These are phyloP conservation scores for Simalia tracyae DNA, from an alignment of 2,797 vertebrate genomes.

Conservation along the genomic window DNA sequence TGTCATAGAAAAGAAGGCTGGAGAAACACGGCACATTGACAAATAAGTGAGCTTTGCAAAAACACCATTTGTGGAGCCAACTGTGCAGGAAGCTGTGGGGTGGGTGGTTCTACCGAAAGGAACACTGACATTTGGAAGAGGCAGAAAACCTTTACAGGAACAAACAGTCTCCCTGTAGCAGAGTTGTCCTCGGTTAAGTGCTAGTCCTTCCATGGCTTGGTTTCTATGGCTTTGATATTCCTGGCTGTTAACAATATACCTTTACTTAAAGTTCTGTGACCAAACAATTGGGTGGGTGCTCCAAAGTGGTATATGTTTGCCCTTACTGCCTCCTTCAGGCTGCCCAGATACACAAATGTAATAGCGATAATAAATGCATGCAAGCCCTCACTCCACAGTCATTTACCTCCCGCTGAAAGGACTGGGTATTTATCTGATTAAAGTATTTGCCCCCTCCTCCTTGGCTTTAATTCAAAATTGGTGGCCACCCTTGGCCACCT, in stretches of 20 bases:
- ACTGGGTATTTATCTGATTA: constrained; percentile 48
- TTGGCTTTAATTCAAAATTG: background rate
- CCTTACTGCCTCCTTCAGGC: background rate
- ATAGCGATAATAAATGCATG: background rate
- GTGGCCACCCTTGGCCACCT: background rate
- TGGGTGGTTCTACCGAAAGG: constrained; percentile 13
- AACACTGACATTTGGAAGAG: constrained; percentile 5
- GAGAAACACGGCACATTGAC: background rate
- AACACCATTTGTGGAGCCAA: constrained; percentile 15
- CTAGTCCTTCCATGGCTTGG: background rate
- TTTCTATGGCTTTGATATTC: constrained; percentile 19
- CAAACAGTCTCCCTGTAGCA: constrained; percentile 29
- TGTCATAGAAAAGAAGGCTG: background rate
- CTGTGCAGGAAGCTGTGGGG: background rate
- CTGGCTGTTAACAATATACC: background rate
- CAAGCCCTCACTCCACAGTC: background rate
- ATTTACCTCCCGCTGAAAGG: background rate
- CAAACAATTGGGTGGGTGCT: background rate
- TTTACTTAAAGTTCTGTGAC: background rate
- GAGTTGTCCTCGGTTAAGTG: background rate
- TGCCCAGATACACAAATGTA: background rate
- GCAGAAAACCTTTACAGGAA: constrained; percentile 23
- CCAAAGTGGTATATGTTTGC: background rate
- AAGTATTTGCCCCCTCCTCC: constrained; percentile 41
- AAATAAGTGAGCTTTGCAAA: constrained; percentile 17